These are phyloP conservation scores for Notocelia uddmanniana DNA, from an alignment of 2,888 invertebrate genomes.

Conservation along the genomic window DNA sequence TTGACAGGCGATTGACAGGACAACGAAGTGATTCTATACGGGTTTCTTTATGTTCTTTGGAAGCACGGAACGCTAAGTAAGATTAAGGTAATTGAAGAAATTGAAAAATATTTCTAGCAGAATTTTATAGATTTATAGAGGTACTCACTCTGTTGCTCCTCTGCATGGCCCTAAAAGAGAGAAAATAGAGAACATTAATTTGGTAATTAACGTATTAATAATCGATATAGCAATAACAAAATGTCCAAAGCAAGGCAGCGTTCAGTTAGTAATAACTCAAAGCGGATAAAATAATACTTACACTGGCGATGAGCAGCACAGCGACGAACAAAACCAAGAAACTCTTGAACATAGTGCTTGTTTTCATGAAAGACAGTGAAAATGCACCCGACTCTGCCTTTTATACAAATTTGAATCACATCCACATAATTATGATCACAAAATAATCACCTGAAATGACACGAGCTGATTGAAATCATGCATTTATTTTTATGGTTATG, in stretches of 20 bases:
- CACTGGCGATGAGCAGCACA: slow-evolving; percentile 33
- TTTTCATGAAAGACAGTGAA: background rate
- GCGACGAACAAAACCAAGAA: slow-evolving; percentile 34
- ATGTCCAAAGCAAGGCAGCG: too few relatives aligned
- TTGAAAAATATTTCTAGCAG: too few relatives aligned
- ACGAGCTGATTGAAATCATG: slow-evolving; percentile 28
- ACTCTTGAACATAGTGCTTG: slow-evolving; percentile 28
- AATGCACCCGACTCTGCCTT: background rate
- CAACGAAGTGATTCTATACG: too few relatives aligned
- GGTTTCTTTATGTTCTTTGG: too few relatives aligned
- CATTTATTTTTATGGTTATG: slow-evolving; percentile 4
- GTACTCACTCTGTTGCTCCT: slow-evolving; percentile 6
- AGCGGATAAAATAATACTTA: slow-evolving; percentile 23
- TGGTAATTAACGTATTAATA: background rate
- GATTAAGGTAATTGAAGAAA: too few relatives aligned
- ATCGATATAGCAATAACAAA: too few relatives aligned
- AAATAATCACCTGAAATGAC: slow-evolving; percentile 36
- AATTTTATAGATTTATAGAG: too few relatives aligned
- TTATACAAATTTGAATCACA: slow-evolving; percentile 18
- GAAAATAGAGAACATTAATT: background rate
- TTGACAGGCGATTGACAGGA: too few relatives aligned
- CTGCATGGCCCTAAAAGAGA: slow-evolving; percentile 26
- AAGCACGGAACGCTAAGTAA: too few relatives aligned
- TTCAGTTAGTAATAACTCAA: too few relatives aligned
- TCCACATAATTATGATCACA: slow-evolving; percentile 31